Evolutionary conservation across 2,888 invertebrate species (phyloP), one percentile per base, ranked within the genome.

Genomic region (Drosophila subsilvestris): DNA sequence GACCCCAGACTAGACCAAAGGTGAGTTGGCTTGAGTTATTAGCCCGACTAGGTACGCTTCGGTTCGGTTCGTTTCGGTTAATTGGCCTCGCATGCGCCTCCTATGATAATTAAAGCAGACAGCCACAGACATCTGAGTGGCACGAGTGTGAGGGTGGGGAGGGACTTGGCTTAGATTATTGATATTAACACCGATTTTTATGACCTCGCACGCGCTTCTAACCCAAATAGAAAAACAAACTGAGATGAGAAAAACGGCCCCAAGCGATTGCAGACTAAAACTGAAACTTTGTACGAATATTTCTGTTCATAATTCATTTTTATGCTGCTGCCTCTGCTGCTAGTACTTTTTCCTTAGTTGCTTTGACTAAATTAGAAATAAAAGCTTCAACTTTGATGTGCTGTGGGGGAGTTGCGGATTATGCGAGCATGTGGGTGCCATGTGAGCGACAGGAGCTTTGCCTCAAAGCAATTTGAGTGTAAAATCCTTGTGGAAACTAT

Each of bases 11-110:
- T 6, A 25, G 32, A 50, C 63, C 43, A 63, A 54, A 82, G 79
- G 79, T 79, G 54, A 79, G 82, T 79, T 79, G 55, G 57, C 61
- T 66, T 86, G 63, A 81, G 75, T 79, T 87, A 88, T 83, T 87
- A 72, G 63, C 53, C 66, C 59, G 54, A 78, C 82, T 69, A 76
- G 79, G 9, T 29, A 10, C 3, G 22, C 4, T 6, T 6, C 25
- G 63, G 37, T 14, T 6, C 12, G 32, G 32, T 76, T 81, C 73
- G 76, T 69, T 69, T 87, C 32, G 62, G 71, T 69, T 82, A 87
- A 87, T 85, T 82, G 79, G 49, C 66, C 71, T 77, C 73, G 57
- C 82, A 85, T 78, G 85, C 63, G 66, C 60, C 60, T 55, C 51
- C 51, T 60, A 74, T 76, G 79, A 66, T 83, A 87, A 87, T 85